Evolutionary conservation across 2,797 vertebrate species (phyloP), one percentile per base, ranked within the genome.

Genomic region (Sitta carolinensis): DNA sequence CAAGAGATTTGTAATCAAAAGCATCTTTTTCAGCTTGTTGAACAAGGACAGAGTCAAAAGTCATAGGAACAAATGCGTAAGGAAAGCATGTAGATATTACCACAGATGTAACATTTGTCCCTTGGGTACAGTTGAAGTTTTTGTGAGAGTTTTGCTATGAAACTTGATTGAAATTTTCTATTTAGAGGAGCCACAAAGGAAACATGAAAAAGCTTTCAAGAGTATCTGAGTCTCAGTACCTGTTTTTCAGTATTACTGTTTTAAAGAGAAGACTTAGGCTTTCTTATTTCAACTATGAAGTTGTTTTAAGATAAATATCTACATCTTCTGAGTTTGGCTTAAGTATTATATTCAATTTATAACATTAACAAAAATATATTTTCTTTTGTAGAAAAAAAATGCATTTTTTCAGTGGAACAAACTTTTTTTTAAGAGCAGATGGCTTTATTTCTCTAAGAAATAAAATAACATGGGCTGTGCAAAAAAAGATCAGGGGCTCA

Each of bases 151-250:
- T 79, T 86, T 82, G n/a, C 70, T 69, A 0, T 87, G 51, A 82
- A 69, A 64, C 18, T 82, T 86, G 62, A 75, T 26, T 73, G 51
- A 82, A 85, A 75, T 92, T 90, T 87, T 15, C 45, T 84, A 21
- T 89, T 94, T 93, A 93, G 55, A 93, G 22, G 20, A 87, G 32
- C 75, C 77, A 75, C 94, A 96, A 93, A 96, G 83, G 58, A 94
- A 95, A 72, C 6, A 25, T 26, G 58, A 82, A 82, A 87, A 90
- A 87, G 32, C 21, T 64, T 78, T 27, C 26, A 73, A 29, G 63
- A 86, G 30, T 51, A n/a, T 64, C 20, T 87, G 83, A 95, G 57
- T 97, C 90, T 92, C 76, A 89, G 22, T 75, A 91, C 30, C 36
- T 94, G 70, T 10, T 3, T 80, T 91, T 27, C 34, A n/a, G 3